A percentile compares a stretch with the other conserved stretches of the same genome.
Conservation (phyloP, 2,797 vertebrate species). For the Manis javanica region DNA sequence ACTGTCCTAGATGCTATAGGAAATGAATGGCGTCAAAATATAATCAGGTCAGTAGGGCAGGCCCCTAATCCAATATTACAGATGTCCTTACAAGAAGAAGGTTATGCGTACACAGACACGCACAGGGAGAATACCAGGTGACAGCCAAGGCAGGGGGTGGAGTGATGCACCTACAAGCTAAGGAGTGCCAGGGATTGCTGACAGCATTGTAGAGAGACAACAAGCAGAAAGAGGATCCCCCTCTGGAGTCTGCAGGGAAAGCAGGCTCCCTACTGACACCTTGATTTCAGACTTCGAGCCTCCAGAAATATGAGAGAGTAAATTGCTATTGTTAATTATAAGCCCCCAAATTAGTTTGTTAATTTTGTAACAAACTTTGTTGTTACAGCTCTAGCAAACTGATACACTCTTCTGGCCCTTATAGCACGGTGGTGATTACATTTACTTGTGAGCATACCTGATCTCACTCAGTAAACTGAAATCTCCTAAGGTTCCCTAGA, state of each 20-base stretch:
- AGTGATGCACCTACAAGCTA: rapidly evolving
- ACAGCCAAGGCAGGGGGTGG: background rate
- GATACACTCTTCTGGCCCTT: background rate
- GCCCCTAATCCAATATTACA: too few relatives aligned
- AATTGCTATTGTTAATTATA: background rate
- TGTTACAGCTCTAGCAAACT: background rate
- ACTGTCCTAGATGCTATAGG: background rate
- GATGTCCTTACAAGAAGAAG: background rate
- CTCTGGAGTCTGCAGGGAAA: background rate
- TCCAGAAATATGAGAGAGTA: background rate
- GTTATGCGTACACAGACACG: background rate
- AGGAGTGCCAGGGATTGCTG: background rate
- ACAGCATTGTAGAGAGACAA: background rate
- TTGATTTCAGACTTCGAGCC: background rate
- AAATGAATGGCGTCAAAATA: background rate
- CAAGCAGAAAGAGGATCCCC: background rate
- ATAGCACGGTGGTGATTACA: background rate
- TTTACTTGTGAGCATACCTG: background rate
- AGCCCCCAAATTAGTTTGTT: background rate
- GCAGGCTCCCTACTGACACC: background rate
- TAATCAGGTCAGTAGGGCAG: background rate
- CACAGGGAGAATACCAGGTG: background rate
- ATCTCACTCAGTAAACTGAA: background rate
- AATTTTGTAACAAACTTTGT: background rate
- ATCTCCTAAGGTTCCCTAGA: background rate